Evolutionary conservation across 2,797 vertebrate genomes (phyloP), one percentile per base, ranked within the genome.

Genomic region (Eulemur coronatus): DNA sequence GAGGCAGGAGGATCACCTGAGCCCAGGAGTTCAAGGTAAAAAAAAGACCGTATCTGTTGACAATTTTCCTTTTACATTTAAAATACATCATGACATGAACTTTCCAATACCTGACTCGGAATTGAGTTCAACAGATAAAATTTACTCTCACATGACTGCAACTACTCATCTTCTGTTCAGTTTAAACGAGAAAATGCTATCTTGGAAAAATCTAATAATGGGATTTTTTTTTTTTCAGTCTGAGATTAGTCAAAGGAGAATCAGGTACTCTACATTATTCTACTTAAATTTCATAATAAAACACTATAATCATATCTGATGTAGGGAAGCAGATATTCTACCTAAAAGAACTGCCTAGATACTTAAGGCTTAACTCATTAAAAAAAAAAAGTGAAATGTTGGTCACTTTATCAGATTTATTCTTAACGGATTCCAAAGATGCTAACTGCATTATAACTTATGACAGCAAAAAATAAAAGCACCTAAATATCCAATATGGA

Each of bases 21-120:
- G 61, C 30, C 33, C 61, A 63, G 30, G 61, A 63, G 61, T 65
- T 65, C 14, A 15, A n/a, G 30, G 33, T 65, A 69, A n/a, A 69
- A 69, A 20, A 69, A 35, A 85, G 84, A 17, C 69, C 61, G 26
- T 30, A 12, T 70, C 69, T 96, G 95, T 61, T 88, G 73, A 73
- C 33, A 76, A 24, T 7, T 79, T 52, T 61, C 55, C 69, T 90
- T 84, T 65, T 85, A 57, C 26, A 55, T 63, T 81, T 72, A 78
- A 26, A 92, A 94, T 70, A 93, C 1, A 22, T 24, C 76, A 38
- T 35, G 67, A 52, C 61, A 24, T 50, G 7, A 61, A 69, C 52
- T 76, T 61, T 92, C 92, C 85, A 95, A 81, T 11, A 79, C 61
- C 97, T 28, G 92, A 52, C 84, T 59, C 79, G 94, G 92, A 78